Percentiles rank a stretch among this genome's conserved stretches.
Evolutionary conservation across 2,888 invertebrate genomes (phyloP).

Genomic region (Napeogenes inachia): DNA sequence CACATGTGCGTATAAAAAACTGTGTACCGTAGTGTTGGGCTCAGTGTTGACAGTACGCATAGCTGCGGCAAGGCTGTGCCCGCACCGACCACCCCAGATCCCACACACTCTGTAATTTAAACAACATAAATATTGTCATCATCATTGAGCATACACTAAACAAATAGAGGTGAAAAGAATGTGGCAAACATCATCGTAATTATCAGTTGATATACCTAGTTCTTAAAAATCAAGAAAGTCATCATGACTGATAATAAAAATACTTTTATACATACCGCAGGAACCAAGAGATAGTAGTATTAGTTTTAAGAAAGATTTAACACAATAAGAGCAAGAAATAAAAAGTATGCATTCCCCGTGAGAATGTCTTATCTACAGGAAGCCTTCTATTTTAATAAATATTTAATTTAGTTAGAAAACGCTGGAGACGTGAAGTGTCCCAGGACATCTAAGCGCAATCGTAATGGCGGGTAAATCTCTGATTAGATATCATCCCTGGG

Average conservation of each 20-base stretch:
- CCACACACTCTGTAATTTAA: slow-evolving; percentile 31
- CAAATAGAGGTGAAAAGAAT: slow-evolving; percentile 18
- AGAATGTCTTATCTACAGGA: slow-evolving; percentile 57
- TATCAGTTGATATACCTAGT: too few species aligned
- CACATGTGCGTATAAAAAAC: slow-evolving; percentile 62
- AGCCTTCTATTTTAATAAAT: slow-evolving; percentile 65
- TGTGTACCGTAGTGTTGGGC: slow-evolving; percentile 59
- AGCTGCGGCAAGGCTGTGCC: slow-evolving; percentile 57
- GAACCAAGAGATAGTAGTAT: too few species aligned
- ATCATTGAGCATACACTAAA: slow-evolving; percentile 23
- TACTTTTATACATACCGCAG: too few species aligned
- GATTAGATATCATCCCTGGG: slow-evolving; percentile 74
- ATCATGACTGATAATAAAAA: too few species aligned
- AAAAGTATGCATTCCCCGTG: slow-evolving; percentile 21
- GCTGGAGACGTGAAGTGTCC: slow-evolving; percentile 45
- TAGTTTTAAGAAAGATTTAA: not conserved
- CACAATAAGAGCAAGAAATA: slow-evolving; percentile 12
- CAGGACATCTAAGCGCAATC: slow-evolving; percentile 54
- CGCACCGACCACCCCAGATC: slow-evolving; percentile 57
- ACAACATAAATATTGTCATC: slow-evolving; percentile 35
- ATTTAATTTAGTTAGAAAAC: slow-evolving; percentile 66
- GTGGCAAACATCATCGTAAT: slow-evolving; percentile 8
- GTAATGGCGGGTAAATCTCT: slow-evolving; percentile 63
- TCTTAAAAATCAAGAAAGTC: too few species aligned
- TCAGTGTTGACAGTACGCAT: slow-evolving; percentile 73